Conservation (phyloP, 2,113 vertebrate species). For the Mustelus asterias region DNA sequence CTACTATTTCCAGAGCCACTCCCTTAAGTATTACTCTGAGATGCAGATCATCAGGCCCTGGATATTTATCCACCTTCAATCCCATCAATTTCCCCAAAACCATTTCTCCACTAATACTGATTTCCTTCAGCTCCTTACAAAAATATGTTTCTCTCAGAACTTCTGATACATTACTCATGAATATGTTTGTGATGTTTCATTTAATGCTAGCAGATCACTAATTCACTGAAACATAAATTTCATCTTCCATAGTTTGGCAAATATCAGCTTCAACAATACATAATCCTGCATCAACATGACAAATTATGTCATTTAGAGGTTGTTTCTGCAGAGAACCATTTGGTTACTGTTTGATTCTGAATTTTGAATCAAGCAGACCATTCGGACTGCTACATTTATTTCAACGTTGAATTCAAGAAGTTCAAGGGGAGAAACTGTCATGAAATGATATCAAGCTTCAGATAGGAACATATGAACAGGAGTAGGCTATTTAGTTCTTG, state of each 20-base stretch:
- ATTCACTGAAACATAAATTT: not conserved
- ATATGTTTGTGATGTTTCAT: not conserved
- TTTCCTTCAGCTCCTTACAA: too few species aligned
- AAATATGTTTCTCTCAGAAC: too few species aligned
- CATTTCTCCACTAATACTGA: too few species aligned
- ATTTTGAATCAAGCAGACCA: not conserved
- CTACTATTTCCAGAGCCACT: too few species aligned
- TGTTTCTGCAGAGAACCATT: not conserved
- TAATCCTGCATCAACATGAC: not conserved
- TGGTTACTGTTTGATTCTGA: not conserved
- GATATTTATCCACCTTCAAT: too few species aligned
- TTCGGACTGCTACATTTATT: not conserved
- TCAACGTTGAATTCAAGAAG: not conserved
- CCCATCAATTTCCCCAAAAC: too few species aligned
- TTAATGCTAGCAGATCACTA: not conserved
- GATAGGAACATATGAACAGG: too few species aligned
- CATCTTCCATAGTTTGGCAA: not conserved
- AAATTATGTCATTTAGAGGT: not conserved
- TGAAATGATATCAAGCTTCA: not conserved
- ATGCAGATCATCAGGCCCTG: too few species aligned
- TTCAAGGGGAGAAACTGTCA: not conserved
- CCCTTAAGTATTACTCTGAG: too few species aligned
- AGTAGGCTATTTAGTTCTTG: too few species aligned
- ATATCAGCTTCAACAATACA: not conserved
- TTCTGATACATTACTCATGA: too few species aligned